phyloP scores from a whole-genome alignment of 2,888 invertebrate genomes.

The Dinocampus coccinellae region DNA sequence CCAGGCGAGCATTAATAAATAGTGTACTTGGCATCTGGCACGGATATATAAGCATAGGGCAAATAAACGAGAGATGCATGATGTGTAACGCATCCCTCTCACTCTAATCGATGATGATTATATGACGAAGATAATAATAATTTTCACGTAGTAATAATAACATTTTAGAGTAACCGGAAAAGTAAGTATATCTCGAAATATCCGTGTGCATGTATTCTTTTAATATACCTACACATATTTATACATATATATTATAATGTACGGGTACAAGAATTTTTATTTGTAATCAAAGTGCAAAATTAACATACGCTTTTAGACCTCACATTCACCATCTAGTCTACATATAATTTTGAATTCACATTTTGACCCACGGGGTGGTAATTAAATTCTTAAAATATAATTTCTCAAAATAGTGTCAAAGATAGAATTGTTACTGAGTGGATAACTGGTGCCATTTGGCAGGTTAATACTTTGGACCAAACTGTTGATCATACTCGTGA shows the following conservation, averaged over 20 bases:
- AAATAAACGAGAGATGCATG: constrained; percentile 24
- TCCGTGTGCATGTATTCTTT: not conserved
- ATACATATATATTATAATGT: not conserved
- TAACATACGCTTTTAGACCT: constrained; percentile 10
- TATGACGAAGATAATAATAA: constrained; percentile 37
- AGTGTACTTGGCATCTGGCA: constrained; percentile 46
- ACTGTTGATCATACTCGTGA: constrained; percentile 35
- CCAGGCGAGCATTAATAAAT: constrained; percentile 33
- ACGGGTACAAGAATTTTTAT: no score
- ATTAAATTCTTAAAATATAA: constrained; percentile 52
- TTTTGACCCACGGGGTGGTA: constrained; percentile 41
- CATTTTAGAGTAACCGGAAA: not conserved
- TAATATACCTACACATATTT: constrained; percentile 9
- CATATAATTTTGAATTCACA: constrained; percentile 4
- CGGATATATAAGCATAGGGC: constrained; percentile 23
- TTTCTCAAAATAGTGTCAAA: constrained; percentile 49
- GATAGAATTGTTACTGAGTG: constrained; percentile 22
- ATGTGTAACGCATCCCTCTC: constrained; percentile 10
- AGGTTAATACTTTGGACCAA: constrained; percentile 44
- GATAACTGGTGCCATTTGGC: constrained; percentile 46
- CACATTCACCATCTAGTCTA: not conserved
- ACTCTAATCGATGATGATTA: constrained; percentile 36
- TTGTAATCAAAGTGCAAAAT: not conserved
- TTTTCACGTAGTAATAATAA: constrained; percentile 33
- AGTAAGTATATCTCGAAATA: constrained; percentile 25